Percentiles rank a stretch among this genome's conserved stretches.
phyloP scores from a whole-genome alignment of 2,888 invertebrate genomes.

The Pheosia gnoma region DNA sequence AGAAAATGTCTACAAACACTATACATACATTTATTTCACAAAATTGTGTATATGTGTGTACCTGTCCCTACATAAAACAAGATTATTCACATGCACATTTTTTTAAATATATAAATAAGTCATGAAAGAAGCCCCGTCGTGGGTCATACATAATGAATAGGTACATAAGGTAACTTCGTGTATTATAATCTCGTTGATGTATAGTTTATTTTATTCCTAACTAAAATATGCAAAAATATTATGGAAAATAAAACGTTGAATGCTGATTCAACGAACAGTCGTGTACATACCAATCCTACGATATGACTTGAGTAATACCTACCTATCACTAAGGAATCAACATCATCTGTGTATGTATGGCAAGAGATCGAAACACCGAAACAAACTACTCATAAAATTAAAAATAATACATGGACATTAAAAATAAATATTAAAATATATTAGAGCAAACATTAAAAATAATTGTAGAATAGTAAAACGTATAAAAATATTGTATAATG shows the following conservation, averaged over 20 bases:
- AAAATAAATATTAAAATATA: slow-evolving; percentile 23
- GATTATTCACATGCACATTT: neutral
- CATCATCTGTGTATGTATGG: neutral
- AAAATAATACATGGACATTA: neutral
- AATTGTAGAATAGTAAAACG: slow-evolving; percentile 35
- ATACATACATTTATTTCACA: too few species aligned
- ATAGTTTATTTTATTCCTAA: neutral
- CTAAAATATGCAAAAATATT: neutral
- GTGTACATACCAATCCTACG: too few species aligned
- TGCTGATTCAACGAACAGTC: too few species aligned
- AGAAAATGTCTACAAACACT: too few species aligned
- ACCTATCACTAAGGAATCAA: neutral
- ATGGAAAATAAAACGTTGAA: too few species aligned
- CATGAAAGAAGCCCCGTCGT: neutral
- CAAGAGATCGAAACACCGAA: neutral
- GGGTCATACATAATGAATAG: neutral
- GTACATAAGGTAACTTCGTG: neutral
- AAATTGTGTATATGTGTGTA: neutral
- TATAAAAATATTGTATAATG: slow-evolving; percentile 50
- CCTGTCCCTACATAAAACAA: neutral
- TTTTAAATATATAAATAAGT: neutral
- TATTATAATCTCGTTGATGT: neutral
- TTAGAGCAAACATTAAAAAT: slow-evolving; percentile 30
- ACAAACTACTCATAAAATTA: neutral
- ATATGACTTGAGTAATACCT: neutral